Base-by-base conservation (phyloP, 2,888 invertebrate species). In the Branchipolynoe longqiensis region DNA sequence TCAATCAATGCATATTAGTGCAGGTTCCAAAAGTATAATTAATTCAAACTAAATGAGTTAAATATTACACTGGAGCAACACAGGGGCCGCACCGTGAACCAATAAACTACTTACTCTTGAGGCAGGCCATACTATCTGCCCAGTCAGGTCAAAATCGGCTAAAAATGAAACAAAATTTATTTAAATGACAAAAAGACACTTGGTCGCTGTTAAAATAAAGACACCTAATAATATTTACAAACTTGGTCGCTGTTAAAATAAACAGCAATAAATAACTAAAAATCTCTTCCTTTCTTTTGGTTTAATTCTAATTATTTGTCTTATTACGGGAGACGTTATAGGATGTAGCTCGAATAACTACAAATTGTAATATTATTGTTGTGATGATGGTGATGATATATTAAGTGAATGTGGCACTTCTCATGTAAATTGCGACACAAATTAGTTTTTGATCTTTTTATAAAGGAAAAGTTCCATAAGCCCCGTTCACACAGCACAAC, bases 91-190 rank as follows among this genome's bases (percentile, higher is more conserved):
- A 12, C 48, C 18, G 48, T 48, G 18, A 48, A 18, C 48, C 8
- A 18, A 12, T 48, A 48, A 12, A 12, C 48, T 48, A 73, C 41
- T 4, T 41, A 86, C 86, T 59, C 41, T 38, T 31, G 86, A 73
- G 25, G 86, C 86, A 22, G 86, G 86, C 86, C 86, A 86, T 14
- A 86, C 25, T 38, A 86, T 56, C 62, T 86, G 86, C n/a, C 86
- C 86, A 4, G 86, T 86, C 0, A 86, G 73, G 25, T 86, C 86
- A 38, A 83, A 74, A 69, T 86, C 86, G 36, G 86, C 86, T 86
- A 41, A 73, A 86, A 74, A 28, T 14, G 41, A 85, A 82, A 31
- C 25, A 12, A 56, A 4, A 31, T 18, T 28, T 1, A 2, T 58
- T 4, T 0, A 41, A 54, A 38, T 54, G 3, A 31, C 1, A 18